A percentile compares a stretch with the other conserved stretches of the same genome.
Evolutionary conservation across 2,888 invertebrate species (phyloP).

Genomic region (Thysanoteuthis rhombus): DNA sequence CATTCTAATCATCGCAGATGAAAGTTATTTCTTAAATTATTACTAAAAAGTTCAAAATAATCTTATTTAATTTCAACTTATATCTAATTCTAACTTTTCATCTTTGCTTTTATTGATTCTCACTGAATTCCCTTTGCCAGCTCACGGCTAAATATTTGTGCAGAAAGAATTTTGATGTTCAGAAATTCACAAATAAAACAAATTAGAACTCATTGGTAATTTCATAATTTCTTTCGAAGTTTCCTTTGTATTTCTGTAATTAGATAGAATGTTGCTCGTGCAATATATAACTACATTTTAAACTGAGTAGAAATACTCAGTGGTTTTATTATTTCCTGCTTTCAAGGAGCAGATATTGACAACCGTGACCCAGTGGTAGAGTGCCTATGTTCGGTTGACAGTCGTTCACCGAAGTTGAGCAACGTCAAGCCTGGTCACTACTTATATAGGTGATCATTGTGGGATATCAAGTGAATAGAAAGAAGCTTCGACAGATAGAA

Average conservation of each 20-base stretch:
- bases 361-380: no score
- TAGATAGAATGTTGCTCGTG: not conserved
- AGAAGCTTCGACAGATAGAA: no score
- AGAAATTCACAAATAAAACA: not conserved
- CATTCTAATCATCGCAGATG: not conserved
- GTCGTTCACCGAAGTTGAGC: no score
- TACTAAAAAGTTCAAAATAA: not conserved
- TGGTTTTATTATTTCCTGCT: not conserved
- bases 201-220: not conserved
- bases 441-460: no score
- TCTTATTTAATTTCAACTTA: not conserved
- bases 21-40: not conserved
- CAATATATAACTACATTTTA: not conserved
- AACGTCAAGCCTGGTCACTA: no score
- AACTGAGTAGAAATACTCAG: no score
- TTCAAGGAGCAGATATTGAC: no score
- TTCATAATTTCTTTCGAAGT: no score
- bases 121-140: not conserved
- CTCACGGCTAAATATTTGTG: not conserved
- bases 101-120: not conserved
- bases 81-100: no score
- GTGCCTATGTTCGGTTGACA: no score
- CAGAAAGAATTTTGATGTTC: not conserved
- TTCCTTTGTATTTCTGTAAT: not conserved
- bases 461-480: no score